Conservation (phyloP, 1,140 invertebrate genomes). For the Cepaea nemoralis region DNA sequence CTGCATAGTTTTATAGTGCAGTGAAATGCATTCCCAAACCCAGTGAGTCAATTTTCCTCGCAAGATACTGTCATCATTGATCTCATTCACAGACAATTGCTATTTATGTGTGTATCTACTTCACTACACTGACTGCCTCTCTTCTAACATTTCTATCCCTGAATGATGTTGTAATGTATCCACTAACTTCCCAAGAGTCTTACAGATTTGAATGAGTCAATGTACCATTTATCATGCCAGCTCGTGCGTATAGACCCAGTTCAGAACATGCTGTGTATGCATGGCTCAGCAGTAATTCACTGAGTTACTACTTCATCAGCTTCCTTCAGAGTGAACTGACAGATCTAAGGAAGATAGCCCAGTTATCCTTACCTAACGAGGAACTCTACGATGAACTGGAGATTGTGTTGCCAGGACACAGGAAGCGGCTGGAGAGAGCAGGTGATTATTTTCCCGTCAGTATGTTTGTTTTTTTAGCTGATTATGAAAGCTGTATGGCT, state of each 20-base stretch:
- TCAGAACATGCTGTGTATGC: slow-evolving; percentile 51
- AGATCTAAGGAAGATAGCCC: slow-evolving; percentile 51
- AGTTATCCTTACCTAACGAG: slow-evolving; percentile 58
- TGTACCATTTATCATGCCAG: slow-evolving; percentile 40
- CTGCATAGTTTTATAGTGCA: too few relatives aligned
- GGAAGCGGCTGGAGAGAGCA: slow-evolving; percentile 63
- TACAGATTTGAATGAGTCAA: not conserved
- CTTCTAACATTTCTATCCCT: too few relatives aligned
- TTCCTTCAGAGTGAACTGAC: slow-evolving; percentile 60
- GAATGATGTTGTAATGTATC: too few relatives aligned
- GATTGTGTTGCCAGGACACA: slow-evolving; percentile 67
- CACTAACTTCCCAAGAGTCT: not conserved
- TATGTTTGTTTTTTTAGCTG: too few relatives aligned
- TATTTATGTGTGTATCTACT: too few relatives aligned
- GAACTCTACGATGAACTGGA: slow-evolving; percentile 66
- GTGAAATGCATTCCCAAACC: too few relatives aligned
- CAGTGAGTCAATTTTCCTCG: too few relatives aligned
- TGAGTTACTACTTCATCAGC: slow-evolving; percentile 62
- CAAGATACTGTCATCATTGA: too few relatives aligned
- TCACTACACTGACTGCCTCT: too few relatives aligned
- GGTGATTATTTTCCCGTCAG: too few relatives aligned
- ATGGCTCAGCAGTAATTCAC: slow-evolving; percentile 58
- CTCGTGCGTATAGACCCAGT: slow-evolving; percentile 48
- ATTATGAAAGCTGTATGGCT: too few relatives aligned
- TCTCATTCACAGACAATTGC: too few relatives aligned